Evolutionary conservation across 2,888 invertebrate species (phyloP).

Genomic region (Drosophila tripunctata): DNA sequence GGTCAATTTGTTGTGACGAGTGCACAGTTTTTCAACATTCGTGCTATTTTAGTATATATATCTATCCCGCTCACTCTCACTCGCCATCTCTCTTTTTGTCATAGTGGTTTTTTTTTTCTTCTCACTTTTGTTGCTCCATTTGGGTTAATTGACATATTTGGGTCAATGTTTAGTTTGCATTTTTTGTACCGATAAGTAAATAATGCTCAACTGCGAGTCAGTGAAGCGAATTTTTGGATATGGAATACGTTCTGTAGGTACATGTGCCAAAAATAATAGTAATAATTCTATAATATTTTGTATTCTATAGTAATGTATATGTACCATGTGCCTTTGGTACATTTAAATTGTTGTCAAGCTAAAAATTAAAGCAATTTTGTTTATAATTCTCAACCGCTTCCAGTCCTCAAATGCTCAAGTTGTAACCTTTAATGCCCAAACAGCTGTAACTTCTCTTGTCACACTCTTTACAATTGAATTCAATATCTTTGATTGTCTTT

Average conservation of each 20-base stretch:
- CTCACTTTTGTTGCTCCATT: constrained; percentile 47
- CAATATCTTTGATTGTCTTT: constrained; percentile 32
- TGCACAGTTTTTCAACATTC: constrained; percentile 64
- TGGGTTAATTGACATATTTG: constrained; percentile 72
- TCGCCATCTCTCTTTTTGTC: neutral
- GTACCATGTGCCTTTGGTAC: too few species aligned
- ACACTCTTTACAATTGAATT: constrained; percentile 35
- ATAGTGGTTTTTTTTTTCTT: constrained; percentile 5
- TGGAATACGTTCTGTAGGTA: constrained; percentile 8
- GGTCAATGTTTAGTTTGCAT: constrained; percentile 75
- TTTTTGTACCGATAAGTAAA: constrained; percentile 44
- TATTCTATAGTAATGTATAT: neutral
- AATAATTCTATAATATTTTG: too few species aligned
- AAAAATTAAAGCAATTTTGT: neutral
- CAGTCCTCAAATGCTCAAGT: too few species aligned
- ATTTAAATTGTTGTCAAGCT: neutral
- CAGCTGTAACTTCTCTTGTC: neutral
- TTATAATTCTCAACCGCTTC: neutral
- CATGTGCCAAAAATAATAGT: neutral
- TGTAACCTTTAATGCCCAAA: neutral
- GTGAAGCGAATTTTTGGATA: constrained; percentile 25
- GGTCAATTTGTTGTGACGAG: constrained; percentile 50
- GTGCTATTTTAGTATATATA: constrained; percentile 22
- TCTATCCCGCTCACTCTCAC: neutral
- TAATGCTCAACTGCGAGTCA: constrained; percentile 24